Evolutionary conservation across 2,113 vertebrate species (phyloP).

Genomic region (Mustelus asterias): DNA sequence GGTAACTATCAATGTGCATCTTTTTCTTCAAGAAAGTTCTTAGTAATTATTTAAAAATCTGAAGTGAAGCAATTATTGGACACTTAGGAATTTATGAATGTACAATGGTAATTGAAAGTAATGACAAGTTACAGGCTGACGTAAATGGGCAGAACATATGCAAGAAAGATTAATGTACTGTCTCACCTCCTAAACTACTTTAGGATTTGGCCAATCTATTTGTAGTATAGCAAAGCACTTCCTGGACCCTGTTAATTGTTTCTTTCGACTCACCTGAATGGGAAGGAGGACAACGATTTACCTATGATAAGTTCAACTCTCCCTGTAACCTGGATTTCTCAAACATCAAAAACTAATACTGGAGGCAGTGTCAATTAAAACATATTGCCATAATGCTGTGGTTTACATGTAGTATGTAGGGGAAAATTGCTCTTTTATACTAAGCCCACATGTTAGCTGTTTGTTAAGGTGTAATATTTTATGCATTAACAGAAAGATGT

Average conservation of each 20-base stretch:
- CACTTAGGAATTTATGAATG: background rate
- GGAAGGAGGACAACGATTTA: background rate
- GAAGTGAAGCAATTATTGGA: background rate
- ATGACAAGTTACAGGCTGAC: background rate
- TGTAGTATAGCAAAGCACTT: background rate
- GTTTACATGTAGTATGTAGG: background rate
- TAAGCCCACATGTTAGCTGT: background rate
- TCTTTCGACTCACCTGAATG: background rate
- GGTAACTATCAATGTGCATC: background rate
- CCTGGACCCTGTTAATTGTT: background rate
- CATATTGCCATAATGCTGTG: background rate
- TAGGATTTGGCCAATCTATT: background rate
- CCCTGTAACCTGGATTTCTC: background rate
- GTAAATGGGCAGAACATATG: background rate
- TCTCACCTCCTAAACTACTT: background rate
- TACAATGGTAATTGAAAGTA: background rate
- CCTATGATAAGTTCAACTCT: background rate
- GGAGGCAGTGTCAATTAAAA: background rate
- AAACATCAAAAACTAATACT: background rate
- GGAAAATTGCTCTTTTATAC: background rate
- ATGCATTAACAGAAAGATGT: background rate
- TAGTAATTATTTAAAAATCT: background rate
- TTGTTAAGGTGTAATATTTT: background rate
- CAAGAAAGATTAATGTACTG: background rate
- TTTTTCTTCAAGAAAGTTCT: background rate